A percentile compares a stretch with the other conserved stretches of the same genome.
Evolutionary conservation across 2,113 vertebrate species (phyloP).

Genomic region (Meriones unguiculatus): DNA sequence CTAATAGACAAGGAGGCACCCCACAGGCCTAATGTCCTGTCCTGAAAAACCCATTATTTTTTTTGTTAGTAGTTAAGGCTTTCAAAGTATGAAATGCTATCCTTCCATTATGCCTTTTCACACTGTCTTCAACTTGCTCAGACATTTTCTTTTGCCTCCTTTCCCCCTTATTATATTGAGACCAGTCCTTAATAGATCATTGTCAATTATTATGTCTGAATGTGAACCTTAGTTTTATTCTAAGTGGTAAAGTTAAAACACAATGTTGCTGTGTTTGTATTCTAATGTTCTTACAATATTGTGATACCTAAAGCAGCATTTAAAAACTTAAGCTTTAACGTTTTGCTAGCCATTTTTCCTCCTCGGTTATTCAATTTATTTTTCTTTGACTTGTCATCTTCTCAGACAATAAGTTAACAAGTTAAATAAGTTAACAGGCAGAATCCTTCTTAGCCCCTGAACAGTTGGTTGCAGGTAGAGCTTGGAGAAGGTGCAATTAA

Average conservation of each 20-base stretch:
- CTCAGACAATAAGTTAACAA: background rate
- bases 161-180: constrained; percentile 10
- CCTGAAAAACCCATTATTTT: background rate
- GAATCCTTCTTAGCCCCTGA: background rate
- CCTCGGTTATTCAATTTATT: background rate
- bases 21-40: background rate
- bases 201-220: constrained; percentile 13
- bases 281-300: constrained; percentile 8
- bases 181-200: constrained; percentile 33
- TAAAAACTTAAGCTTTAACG: constrained; percentile 6
- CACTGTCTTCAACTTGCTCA: constrained; percentile 41
- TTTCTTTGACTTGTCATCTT: constrained; percentile 20
- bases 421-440: background rate
- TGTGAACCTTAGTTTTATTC: background rate
- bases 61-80: constrained; percentile 2
- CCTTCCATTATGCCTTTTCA: background rate
- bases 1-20: background rate
- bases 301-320: background rate
- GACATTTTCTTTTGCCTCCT: background rate
- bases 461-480: background rate
- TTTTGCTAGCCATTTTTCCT: background rate
- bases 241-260: constrained; percentile 34
- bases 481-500: background rate
- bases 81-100: constrained; percentile 20
- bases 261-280: background rate